These are phyloP conservation scores for Ictidomys tridecemlineatus DNA, from an alignment of 2,113 vertebrate genomes.

Conservation along the genomic window DNA sequence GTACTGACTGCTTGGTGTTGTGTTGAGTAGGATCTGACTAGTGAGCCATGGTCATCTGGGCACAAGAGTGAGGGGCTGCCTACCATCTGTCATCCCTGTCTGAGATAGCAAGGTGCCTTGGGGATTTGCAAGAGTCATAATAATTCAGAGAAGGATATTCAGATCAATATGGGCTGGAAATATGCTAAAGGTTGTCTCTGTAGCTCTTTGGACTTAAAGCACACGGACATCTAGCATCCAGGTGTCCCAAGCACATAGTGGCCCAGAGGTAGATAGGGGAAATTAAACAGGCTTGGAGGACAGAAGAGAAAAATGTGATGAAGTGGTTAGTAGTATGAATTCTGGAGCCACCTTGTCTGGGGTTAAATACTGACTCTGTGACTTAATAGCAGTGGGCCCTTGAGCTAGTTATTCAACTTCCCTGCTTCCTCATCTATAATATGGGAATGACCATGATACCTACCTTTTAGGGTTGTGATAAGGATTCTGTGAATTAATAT, in stretches of 20 bases:
- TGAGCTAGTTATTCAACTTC: neutral
- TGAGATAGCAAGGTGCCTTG: neutral
- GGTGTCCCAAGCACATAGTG: neutral
- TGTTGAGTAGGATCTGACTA: neutral
- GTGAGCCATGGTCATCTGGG: neutral
- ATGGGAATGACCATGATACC: neutral
- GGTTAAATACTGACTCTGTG: neutral
- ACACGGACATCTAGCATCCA: neutral
- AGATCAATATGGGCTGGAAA: neutral
- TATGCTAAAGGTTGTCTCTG: neutral
- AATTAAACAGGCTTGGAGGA: neutral
- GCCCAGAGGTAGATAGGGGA: neutral
- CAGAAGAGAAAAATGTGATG: neutral
- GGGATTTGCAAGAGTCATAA: neutral
- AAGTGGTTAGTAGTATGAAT: neutral
- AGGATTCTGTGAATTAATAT: neutral
- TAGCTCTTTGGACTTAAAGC: conserved; percentile 11
- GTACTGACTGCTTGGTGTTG: neutral
- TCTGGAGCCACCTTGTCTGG: neutral
- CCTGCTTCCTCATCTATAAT: neutral
- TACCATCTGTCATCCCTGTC: neutral
- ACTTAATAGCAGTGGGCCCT: neutral
- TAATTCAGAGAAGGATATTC: neutral
- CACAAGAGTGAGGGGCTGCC: neutral
- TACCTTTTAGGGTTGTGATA: neutral